phyloP scores from a whole-genome alignment of 2,113 vertebrate genomes.

The Anas platyrhynchos region DNA sequence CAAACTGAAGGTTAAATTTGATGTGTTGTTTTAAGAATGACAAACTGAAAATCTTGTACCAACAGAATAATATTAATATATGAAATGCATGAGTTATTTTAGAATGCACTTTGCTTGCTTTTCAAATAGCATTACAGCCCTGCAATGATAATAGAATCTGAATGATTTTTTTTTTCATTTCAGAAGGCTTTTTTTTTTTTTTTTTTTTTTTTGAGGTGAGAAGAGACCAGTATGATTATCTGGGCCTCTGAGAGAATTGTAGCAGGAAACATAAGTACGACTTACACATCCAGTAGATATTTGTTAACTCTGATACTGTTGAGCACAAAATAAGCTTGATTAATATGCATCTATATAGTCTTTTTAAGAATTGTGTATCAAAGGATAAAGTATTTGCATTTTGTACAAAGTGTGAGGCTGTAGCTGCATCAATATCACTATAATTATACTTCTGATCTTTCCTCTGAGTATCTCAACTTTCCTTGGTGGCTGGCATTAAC shows the following conservation, averaged over 20 bases:
- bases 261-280: background rate
- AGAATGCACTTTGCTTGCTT: background rate
- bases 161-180: background rate
- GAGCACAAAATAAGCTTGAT: constrained; percentile 14
- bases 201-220: background rate
- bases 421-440: background rate
- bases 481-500: background rate
- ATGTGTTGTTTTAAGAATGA: background rate
- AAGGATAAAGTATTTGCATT: background rate
- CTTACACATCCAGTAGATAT: background rate
- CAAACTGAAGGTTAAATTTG: background rate
- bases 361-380: constrained; percentile 1
- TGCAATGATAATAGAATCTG: background rate
- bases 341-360: background rate
- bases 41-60: background rate
- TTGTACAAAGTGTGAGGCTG: background rate
- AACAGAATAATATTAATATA: background rate
- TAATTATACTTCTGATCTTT: constrained; percentile 29
- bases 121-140: background rate
- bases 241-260: background rate
- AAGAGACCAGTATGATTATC: background rate
- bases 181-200: background rate
- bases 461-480: background rate
- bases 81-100: background rate
- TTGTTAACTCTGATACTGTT: background rate